These are phyloP conservation scores for honey bee (Apis mellifera) DNA, from an alignment of 1,140 invertebrate species.

Conservation along the genomic window Amel_HAv3.1 CM009935.2:3682001-3682500, in stretches of 20 bases:
- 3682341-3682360: slow-evolving; percentile 63
- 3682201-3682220: slow-evolving; percentile 32
- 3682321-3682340: slow-evolving; percentile 36
- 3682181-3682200: slow-evolving; percentile 48
- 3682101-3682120: neutral
- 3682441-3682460: slow-evolving; percentile 44
- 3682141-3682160: slow-evolving; percentile 51
- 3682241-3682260: slow-evolving; percentile 24
- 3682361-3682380: slow-evolving; percentile 57
- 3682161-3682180: slow-evolving; percentile 56
- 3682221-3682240: slow-evolving; percentile 53
- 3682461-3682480: slow-evolving; percentile 19
- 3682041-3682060: no score
- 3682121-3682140: slow-evolving; percentile 52
- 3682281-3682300: slow-evolving; percentile 22
- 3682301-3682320: slow-evolving; percentile 3
- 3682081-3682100: slow-evolving; percentile 15
- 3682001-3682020: neutral
- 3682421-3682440: slow-evolving; percentile 15
- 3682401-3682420: slow-evolving; percentile 41
- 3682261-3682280: slow-evolving; percentile 59
- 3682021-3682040: neutral
- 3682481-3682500: neutral
- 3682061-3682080: neutral
- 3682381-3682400: slow-evolving; percentile 50